Conservation (phyloP, 2,888 invertebrate genomes). For the Scaptomyza reducta region DNA sequence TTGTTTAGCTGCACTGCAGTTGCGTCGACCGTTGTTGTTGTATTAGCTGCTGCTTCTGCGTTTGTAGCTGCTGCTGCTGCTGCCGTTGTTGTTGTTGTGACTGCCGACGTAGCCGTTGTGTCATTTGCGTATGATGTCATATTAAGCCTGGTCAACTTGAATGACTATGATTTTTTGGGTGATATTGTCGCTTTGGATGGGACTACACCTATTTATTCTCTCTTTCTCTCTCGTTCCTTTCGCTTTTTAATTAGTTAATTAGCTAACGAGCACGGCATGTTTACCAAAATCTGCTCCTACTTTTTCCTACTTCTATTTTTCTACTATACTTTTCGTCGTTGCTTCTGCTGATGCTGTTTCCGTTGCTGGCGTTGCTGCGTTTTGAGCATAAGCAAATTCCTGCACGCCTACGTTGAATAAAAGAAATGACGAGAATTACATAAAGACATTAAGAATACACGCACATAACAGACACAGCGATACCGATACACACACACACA, state of each 20-base stretch:
- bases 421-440: slow-evolving; percentile 51
- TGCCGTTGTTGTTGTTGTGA: slow-evolving; percentile 41
- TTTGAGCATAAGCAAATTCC: slow-evolving; percentile 66
- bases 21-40: slow-evolving; percentile 26
- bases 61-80: slow-evolving; percentile 16
- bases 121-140: slow-evolving; percentile 77
- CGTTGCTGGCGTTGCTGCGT: slow-evolving; percentile 40
- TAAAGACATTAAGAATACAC: slow-evolving; percentile 45
- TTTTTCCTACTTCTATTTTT: slow-evolving; percentile 44
- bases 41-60: slow-evolving; percentile 16
- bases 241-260: slow-evolving; percentile 73
- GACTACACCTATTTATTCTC: slow-evolving; percentile 50
- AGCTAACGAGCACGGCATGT: slow-evolving; percentile 54
- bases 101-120: slow-evolving; percentile 61
- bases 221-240: slow-evolving; percentile 31
- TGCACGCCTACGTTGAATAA: slow-evolving; percentile 56
- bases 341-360: slow-evolving; percentile 20
- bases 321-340: slow-evolving; percentile 48
- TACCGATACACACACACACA: slow-evolving; percentile 22
- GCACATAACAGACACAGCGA: slow-evolving; percentile 47
- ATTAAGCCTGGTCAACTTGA: slow-evolving; percentile 43
- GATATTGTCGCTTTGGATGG: slow-evolving; percentile 9
- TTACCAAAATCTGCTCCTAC: slow-evolving; percentile 26
- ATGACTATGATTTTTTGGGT: slow-evolving; percentile 26
- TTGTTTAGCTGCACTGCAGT: slow-evolving; percentile 38